Evolutionary conservation across 2,888 invertebrate genomes (phyloP).

Genomic region (Dynastes tityus): DNA sequence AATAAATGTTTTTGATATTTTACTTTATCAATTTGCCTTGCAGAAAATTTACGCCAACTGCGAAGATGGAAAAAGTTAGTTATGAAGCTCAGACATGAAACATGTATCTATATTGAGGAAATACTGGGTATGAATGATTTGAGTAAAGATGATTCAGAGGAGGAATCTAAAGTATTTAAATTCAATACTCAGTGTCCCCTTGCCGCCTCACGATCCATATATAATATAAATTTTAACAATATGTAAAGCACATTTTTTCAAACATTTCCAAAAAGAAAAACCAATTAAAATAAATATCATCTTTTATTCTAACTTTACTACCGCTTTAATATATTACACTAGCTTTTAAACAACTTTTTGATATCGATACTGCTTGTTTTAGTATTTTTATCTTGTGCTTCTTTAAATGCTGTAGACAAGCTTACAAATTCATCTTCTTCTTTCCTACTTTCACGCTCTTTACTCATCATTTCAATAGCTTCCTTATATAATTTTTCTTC

Average conservation of each 20-base stretch:
- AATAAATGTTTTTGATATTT: neutral
- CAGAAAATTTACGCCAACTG: slow-evolving; percentile 43
- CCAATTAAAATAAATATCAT: neutral
- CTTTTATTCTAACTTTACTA: neutral
- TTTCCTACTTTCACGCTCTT: slow-evolving; percentile 58
- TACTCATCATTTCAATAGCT: slow-evolving; percentile 70
- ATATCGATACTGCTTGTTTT: slow-evolving; percentile 56
- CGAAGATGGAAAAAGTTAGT: slow-evolving; percentile 48
- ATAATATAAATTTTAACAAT: slow-evolving; percentile 32
- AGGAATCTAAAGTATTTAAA: slow-evolving; percentile 40
- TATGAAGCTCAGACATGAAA: slow-evolving; percentile 45
- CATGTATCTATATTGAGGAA: slow-evolving; percentile 50
- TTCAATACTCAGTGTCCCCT: slow-evolving; percentile 45
- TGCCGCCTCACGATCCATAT: neutral
- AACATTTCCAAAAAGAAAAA: neutral
- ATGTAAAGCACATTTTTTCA: neutral
- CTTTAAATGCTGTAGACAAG: slow-evolving; percentile 63
- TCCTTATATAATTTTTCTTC: slow-evolving; percentile 73
- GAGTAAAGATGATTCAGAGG: neutral
- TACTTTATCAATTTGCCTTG: slow-evolving; percentile 9
- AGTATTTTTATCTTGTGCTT: slow-evolving; percentile 58
- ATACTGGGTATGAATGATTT: slow-evolving; percentile 12
- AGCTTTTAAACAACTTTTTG: slow-evolving; percentile 67
- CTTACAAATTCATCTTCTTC: slow-evolving; percentile 57
- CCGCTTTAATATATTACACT: slow-evolving; percentile 22